These are phyloP conservation scores for Notamacropus eugenii DNA, from an alignment of 2,797 vertebrate species.

Conservation along the genomic window DNA sequence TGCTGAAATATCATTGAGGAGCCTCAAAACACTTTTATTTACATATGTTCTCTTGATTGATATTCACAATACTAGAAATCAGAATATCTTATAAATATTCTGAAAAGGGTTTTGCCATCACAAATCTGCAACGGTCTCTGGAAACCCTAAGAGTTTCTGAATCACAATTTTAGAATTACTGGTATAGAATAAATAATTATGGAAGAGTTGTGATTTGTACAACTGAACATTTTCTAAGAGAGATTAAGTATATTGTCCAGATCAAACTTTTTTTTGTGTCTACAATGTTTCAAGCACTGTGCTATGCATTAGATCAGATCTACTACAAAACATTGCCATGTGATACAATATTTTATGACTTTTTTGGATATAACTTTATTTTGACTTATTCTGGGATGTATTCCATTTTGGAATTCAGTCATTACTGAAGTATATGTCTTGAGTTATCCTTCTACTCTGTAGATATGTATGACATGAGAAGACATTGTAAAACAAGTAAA, in stretches of 20 bases:
- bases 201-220: too few relatives aligned
- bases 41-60: too few relatives aligned
- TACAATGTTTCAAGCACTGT: not conserved
- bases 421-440: not conserved
- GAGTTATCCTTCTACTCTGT: not conserved
- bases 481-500: not conserved
- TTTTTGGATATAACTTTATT: conserved; percentile 33
- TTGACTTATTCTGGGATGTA: not conserved
- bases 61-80: too few relatives aligned
- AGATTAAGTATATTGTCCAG: not conserved
- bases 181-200: too few relatives aligned
- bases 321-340: not conserved
- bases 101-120: too few relatives aligned
- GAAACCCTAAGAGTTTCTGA: too few relatives aligned
- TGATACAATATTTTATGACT: not conserved
- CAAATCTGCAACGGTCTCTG: too few relatives aligned
- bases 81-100: too few relatives aligned
- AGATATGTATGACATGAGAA: conserved; percentile 21
- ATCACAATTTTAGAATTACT: too few relatives aligned
- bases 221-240: not conserved
- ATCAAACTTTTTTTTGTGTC: not conserved
- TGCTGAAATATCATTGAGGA: too few relatives aligned
- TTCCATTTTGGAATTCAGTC: not conserved
- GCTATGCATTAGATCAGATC: not conserved
- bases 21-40: too few relatives aligned